phyloP scores from a whole-genome alignment of 1,140 invertebrate species.

The Lepidurus couesii region DNA sequence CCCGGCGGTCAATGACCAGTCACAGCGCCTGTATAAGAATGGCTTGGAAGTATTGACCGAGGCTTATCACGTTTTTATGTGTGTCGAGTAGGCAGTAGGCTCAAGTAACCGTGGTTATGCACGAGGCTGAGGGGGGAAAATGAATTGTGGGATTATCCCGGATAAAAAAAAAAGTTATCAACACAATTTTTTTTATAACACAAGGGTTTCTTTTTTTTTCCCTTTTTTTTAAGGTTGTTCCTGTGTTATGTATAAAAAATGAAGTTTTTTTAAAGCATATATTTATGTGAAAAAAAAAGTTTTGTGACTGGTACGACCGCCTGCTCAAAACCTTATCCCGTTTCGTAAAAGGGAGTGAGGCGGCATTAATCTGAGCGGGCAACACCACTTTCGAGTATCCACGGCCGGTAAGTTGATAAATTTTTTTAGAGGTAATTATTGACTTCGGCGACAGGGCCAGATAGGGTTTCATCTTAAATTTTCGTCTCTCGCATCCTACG shows the following conservation, averaged over 20 bases:
- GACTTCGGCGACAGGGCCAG: not conserved
- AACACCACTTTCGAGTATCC: not conserved
- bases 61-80: not conserved
- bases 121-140: not conserved
- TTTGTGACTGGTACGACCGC: not conserved
- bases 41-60: not conserved
- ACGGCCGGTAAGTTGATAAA: not conserved
- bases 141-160: not conserved
- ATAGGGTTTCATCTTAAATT: constrained; percentile 13
- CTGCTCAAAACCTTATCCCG: not conserved
- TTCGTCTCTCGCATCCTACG: constrained; percentile 2
- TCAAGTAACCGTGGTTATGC: constrained; percentile 2
- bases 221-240: too few relatives aligned
- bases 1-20: constrained; percentile 7
- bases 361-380: not conserved
- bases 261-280: not conserved
- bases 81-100: not conserved
- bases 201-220: too few relatives aligned
- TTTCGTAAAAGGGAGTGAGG: not conserved
- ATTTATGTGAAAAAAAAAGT: not conserved
- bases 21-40: not conserved
- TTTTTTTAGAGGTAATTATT: not conserved
- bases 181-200: not conserved
- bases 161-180: not conserved
- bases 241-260: too few relatives aligned